Evolutionary conservation across 1,140 invertebrate genomes (phyloP).

Genomic region (Heterodera schachtii): DNA sequence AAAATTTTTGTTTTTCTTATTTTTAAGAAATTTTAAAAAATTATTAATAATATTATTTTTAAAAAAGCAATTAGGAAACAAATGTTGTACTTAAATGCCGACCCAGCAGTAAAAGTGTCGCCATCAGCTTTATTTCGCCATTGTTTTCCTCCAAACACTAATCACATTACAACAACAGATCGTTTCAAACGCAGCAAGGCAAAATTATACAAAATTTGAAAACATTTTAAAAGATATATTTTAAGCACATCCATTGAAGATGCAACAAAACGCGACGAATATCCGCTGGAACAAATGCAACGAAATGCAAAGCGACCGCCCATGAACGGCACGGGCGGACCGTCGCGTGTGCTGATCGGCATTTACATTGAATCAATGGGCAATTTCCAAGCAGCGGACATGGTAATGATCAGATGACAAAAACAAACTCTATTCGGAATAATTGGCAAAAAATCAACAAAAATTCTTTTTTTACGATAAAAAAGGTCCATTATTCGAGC

Average conservation of each 20-base stretch:
- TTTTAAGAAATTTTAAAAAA: too few relatives aligned
- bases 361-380: slow-evolving; percentile 59
- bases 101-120: neutral
- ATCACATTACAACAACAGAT: neutral
- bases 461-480: slow-evolving; percentile 1
- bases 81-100: too few relatives aligned
- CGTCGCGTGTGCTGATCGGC: slow-evolving; percentile 53
- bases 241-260: neutral
- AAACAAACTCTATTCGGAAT: neutral
- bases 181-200: neutral
- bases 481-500: too few relatives aligned
- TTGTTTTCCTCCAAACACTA: neutral
- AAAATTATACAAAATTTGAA: neutral
- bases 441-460: neutral
- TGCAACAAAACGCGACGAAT: neutral
- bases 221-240: neutral
- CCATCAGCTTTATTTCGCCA: neutral
- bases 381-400: slow-evolving; percentile 39
- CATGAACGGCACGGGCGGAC: slow-evolving; percentile 26
- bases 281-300: slow-evolving; percentile 25
- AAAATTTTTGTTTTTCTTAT: too few relatives aligned
- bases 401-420: slow-evolving; percentile 4
- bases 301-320: slow-evolving; percentile 34
- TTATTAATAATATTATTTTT: too few relatives aligned
- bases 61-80: too few relatives aligned